These are phyloP conservation scores for Enteromius anoplus DNA, from an alignment of 2,797 vertebrate species.

Conservation along the genomic window DNA sequence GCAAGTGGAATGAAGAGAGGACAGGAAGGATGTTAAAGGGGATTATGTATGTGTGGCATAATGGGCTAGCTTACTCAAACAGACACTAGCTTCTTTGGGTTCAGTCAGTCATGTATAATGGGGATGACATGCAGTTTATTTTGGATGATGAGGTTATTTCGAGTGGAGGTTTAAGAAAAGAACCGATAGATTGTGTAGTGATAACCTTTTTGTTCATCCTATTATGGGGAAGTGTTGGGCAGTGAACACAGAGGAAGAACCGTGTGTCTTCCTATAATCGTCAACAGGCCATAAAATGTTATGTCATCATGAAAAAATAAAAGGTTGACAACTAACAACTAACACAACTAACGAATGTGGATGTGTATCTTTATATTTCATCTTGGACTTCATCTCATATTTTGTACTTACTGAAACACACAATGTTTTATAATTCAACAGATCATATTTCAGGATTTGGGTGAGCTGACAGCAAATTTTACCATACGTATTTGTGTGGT, in stretches of 20 bases:
- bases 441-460: conserved; percentile 19
- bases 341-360: not conserved
- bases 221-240: conserved; percentile 39
- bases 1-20: conserved; percentile 79
- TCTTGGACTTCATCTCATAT: not conserved
- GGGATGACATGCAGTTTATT: conserved; percentile 88
- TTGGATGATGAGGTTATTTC: conserved; percentile 86
- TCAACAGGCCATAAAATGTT: conserved; percentile 18
- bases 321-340: too few relatives aligned
- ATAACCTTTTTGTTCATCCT: conserved; percentile 67
- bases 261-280: conserved; percentile 36
- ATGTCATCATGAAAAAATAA: conserved; percentile 40
- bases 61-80: conserved; percentile 83
- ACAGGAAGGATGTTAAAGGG: conserved; percentile 87
- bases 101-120: conserved; percentile 88
- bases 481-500: not conserved
- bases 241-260: conserved; percentile 32
- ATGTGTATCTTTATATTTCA: not conserved
- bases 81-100: conserved; percentile 84
- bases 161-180: conserved; percentile 84
- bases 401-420: not conserved
- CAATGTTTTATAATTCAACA: not conserved
- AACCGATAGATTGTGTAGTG: conserved; percentile 87
- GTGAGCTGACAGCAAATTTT: conserved; percentile 20
- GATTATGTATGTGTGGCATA: conserved; percentile 86